These are phyloP conservation scores for Emmelina monodactyla DNA, from an alignment of 2,888 invertebrate species.

Conservation along the genomic window DNA sequence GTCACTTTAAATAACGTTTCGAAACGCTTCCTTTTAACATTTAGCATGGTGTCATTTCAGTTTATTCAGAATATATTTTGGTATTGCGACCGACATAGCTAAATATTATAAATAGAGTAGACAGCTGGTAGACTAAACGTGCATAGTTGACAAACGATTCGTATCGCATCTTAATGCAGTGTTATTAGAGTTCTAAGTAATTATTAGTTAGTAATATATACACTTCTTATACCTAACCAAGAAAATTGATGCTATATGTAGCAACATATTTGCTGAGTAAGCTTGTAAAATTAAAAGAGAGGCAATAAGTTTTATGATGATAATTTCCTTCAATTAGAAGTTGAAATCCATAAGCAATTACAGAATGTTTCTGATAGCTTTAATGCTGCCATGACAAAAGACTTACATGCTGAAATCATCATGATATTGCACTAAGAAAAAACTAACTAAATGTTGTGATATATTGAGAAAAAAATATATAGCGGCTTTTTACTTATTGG, in stretches of 20 bases:
- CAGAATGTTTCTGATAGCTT: constrained; percentile 25
- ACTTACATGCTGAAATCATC: constrained; percentile 37
- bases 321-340: constrained; percentile 40
- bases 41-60: no score
- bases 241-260: constrained; percentile 31
- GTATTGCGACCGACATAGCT: no score
- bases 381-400: constrained; percentile 31
- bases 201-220: no score
- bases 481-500: no score
- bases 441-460: constrained; percentile 24
- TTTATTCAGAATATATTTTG: no score
- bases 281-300: constrained; percentile 25
- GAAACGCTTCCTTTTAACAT: no score
- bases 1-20: no score
- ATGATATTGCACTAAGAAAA: constrained; percentile 33
- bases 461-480: constrained; percentile 28
- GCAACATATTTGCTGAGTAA: constrained; percentile 25
- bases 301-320: constrained; percentile 37
- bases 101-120: no score
- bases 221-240: constrained; percentile 7
- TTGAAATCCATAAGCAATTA: constrained; percentile 33
- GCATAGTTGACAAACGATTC: no score
- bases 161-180: no score
- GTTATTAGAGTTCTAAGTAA: no score
- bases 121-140: no score